A percentile compares a stretch with the other conserved stretches of the same genome.
Evolutionary conservation across 2,888 invertebrate species (phyloP).

Genomic region (Stictocephala bisonia): DNA sequence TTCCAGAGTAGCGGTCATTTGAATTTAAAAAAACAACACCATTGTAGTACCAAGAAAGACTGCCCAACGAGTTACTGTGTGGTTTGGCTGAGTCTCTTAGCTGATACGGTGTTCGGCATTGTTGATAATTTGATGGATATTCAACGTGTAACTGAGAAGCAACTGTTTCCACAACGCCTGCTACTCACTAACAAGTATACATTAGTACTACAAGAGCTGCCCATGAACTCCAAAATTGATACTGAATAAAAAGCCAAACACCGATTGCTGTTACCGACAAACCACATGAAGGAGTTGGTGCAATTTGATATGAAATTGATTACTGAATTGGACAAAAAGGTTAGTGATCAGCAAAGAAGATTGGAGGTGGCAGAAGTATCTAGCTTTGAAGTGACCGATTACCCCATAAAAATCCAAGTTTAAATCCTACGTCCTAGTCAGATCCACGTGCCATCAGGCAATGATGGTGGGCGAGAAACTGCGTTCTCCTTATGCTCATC

Average conservation of each 20-base stretch:
- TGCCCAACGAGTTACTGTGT: constrained; percentile 90
- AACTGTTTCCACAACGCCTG: constrained; percentile 86
- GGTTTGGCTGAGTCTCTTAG: constrained; percentile 91
- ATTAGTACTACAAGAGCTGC: constrained; percentile 79
- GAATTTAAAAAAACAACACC: too few relatives aligned
- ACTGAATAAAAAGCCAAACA: constrained; percentile 71
- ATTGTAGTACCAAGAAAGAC: constrained; percentile 92
- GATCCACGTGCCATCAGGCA: constrained; percentile 62
- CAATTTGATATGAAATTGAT: constrained; percentile 91
- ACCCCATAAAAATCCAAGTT: constrained; percentile 88
- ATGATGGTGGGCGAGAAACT: constrained; percentile 1
- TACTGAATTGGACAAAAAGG: constrained; percentile 90
- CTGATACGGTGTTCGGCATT: constrained; percentile 95
- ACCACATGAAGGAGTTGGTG: constrained; percentile 83
- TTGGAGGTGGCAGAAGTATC: constrained; percentile 93
- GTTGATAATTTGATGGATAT: constrained; percentile 94
- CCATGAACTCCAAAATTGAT: constrained; percentile 64
- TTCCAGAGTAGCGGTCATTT: too few relatives aligned
- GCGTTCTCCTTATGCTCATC: too few relatives aligned
- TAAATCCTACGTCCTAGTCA: constrained; percentile 87
- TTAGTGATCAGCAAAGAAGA: constrained; percentile 88
- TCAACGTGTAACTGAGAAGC: constrained; percentile 95
- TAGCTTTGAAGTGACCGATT: constrained; percentile 91
- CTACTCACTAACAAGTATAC: constrained; percentile 86
- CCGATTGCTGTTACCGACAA: constrained; percentile 74